Evolutionary conservation across 2,888 invertebrate species (phyloP), one percentile per base, ranked within the genome.

Genomic region (Euplagia quadripunctaria): DNA sequence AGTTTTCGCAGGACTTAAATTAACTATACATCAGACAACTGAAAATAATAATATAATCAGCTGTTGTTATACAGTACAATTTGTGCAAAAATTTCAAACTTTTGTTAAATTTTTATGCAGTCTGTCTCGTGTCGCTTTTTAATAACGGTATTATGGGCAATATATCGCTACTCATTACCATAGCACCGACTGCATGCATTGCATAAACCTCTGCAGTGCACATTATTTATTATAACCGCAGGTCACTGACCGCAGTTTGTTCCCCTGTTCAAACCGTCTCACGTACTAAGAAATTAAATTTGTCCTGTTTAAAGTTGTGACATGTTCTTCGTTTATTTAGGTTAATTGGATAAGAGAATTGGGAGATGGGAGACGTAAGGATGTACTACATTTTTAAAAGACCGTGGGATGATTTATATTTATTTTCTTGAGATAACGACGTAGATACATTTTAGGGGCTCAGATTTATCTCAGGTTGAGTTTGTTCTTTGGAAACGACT

Each of bases 181-280:
- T 86, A 72, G 77, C 81, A 79, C 85, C 70, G 17, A 64, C 85
- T 65, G 77, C 74, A 88, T 85, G 78, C 77, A 79, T 80, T 31
- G 31, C 31, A 31, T 31, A 31, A 83, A 85, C 79, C 81, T 82
- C 85, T 87, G 88, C 89, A 86, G 81, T 85, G 80, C 72, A 80
- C 82, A 83, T 81, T 80, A 76, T 79, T 81, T 80, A 46, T 46
- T 75, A 74, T 78, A 75, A 78, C 61, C 63, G 64, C 41, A 73
- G 85, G 79, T 71, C 76, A 65, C 72, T 80, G 77, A 78, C 65
- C 14, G 31, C 67, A 55, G 20, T 64, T 17, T 31, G 9, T 43
- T 42, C 64, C 11, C 31, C 2, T 43, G 64, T 46, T 64, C 42
- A 43, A 41, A 31, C 16, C 9, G 51, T 55, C 55, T 42, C 6